These are phyloP conservation scores for Coptotermes formosanus DNA, from an alignment of 1,140 invertebrate species.

Conservation along the genomic window DNA sequence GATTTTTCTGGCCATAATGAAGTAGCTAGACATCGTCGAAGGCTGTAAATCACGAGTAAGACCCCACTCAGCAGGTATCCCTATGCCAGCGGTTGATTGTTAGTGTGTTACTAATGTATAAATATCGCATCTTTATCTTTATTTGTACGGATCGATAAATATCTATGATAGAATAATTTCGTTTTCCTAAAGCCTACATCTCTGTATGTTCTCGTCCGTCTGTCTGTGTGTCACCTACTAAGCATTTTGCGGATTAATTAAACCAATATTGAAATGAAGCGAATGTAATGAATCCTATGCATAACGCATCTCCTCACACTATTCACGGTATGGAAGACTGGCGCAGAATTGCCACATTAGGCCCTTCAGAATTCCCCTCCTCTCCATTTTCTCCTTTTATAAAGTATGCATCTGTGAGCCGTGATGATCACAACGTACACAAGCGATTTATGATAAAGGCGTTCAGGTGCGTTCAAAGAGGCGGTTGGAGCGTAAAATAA, in stretches of 20 bases:
- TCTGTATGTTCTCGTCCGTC: no score
- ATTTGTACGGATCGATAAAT: no score
- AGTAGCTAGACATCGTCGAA: no score
- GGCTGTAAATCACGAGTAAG: no score
- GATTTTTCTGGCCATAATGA: no score
- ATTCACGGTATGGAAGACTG: conserved; percentile 1
- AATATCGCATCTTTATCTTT: no score
- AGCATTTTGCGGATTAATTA: not conserved
- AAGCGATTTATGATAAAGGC: conserved; percentile 18
- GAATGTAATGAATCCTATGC: conserved; percentile 4
- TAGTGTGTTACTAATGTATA: no score
- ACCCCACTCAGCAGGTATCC: no score
- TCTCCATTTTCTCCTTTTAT: not conserved
- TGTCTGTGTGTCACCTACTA: not conserved
- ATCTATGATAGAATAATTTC: no score
- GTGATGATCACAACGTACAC: conserved; percentile 10
- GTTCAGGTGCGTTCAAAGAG: conserved; percentile 17
- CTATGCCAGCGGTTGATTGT: no score
- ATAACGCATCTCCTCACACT: conserved; percentile 4
- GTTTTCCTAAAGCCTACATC: no score
- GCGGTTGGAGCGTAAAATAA: conserved; percentile 1
- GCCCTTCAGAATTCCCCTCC: not conserved
- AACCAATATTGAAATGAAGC: conserved; percentile 6
- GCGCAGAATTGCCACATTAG: conserved; percentile 5
- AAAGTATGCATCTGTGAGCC: conserved; percentile 10